phyloP scores from a whole-genome alignment of 2,113 vertebrate species.

The Callipepla californica region DNA sequence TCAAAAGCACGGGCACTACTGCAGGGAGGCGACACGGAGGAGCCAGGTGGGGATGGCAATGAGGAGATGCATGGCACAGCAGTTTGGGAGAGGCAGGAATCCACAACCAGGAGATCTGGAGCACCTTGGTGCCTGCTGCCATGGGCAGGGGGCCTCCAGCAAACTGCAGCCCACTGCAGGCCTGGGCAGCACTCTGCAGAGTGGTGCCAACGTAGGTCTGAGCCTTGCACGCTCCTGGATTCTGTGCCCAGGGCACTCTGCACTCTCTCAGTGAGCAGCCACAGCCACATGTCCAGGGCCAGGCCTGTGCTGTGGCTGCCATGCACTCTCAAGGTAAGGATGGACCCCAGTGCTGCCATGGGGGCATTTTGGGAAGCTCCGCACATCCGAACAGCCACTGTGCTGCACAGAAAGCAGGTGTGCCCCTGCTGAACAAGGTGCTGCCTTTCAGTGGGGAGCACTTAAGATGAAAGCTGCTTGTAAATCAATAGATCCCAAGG shows the following conservation, averaged over 20 bases:
- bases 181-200: background rate
- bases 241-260: background rate
- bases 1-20: background rate
- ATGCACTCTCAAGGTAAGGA: background rate
- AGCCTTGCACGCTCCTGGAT: background rate
- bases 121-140: background rate
- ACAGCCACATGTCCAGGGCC: background rate
- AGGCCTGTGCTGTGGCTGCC: background rate
- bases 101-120: background rate
- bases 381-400: background rate
- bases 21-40: background rate
- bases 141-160: background rate
- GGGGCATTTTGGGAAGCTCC: background rate
- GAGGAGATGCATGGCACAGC: background rate
- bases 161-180: background rate
- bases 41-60: background rate
- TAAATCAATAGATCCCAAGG: background rate
- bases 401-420: background rate
- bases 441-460: background rate
- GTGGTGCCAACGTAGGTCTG: accelerated
- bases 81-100: background rate
- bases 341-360: accelerated
- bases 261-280: background rate
- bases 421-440: background rate
- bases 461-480: background rate